Evolutionary conservation across 2,113 vertebrate genomes (phyloP).

Genomic region (Pterophyllum scalare): DNA sequence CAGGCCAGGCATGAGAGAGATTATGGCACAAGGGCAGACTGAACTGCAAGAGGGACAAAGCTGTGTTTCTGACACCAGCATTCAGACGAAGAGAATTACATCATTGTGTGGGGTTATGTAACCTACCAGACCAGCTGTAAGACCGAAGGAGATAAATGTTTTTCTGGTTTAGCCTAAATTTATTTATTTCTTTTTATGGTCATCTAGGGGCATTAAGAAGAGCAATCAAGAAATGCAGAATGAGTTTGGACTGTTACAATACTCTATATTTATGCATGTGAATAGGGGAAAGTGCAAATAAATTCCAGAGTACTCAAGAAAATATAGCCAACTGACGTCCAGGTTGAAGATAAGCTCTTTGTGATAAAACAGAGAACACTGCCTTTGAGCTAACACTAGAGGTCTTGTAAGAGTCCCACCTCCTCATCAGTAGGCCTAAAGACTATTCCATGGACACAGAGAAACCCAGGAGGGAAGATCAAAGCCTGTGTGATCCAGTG

Average conservation of each 20-base stretch:
- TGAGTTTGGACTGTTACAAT: neutral
- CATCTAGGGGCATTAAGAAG: neutral
- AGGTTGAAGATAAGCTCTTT: constrained; percentile 2
- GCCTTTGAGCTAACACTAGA: constrained; percentile 19
- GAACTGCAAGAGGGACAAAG: constrained; percentile 37
- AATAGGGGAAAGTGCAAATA: neutral
- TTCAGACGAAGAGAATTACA: constrained; percentile 54
- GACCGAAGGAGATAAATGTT: constrained; percentile 15
- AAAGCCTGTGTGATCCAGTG: constrained; percentile 73
- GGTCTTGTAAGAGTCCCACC: constrained; percentile 50
- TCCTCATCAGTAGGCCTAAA: constrained; percentile 59
- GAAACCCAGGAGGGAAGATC: constrained; percentile 63
- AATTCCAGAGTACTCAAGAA: neutral
- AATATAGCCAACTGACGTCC: neutral
- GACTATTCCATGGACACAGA: constrained; percentile 51
- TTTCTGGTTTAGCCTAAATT: neutral
- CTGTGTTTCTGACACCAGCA: constrained; percentile 57
- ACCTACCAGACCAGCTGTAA: constrained; percentile 49
- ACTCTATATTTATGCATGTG: neutral
- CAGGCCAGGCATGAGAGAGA: constrained; percentile 46
- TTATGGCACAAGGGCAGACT: constrained; percentile 64
- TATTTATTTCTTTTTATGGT: neutral
- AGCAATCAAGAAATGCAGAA: neutral
- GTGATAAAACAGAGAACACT: constrained; percentile 17
- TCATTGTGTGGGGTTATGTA: constrained; percentile 65